Conservation (phyloP, 1,140 invertebrate species). For the Formica selysi region DNA sequence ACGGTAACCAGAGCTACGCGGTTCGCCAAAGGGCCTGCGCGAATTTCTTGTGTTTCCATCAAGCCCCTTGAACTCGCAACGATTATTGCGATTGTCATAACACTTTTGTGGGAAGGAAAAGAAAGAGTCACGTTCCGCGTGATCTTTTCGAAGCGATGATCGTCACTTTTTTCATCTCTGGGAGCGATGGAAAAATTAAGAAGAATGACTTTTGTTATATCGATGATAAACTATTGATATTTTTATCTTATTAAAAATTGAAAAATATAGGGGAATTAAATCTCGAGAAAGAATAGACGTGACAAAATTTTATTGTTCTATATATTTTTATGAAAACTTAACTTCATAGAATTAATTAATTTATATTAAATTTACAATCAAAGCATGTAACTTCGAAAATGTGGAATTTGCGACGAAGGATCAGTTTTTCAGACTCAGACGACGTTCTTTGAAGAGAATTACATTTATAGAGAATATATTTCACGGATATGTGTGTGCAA, state of each 20-base stretch:
- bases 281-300: too few relatives aligned
- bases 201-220: neutral
- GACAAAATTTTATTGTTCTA: too few relatives aligned
- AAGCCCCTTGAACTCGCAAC: constrained; percentile 25
- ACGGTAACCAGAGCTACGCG: constrained; percentile 20
- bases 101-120: constrained; percentile 22
- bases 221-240: neutral
- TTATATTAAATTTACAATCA: too few relatives aligned
- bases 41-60: constrained; percentile 59
- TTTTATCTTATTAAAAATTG: neutral
- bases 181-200: neutral
- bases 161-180: neutral
- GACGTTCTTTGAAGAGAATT: neutral
- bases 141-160: neutral
- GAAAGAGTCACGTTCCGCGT: neutral
- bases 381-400: too few relatives aligned
- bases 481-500: neutral
- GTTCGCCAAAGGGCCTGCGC: constrained; percentile 28
- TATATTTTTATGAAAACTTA: too few relatives aligned
- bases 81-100: constrained; percentile 55
- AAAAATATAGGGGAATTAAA: neutral
- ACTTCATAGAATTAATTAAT: too few relatives aligned
- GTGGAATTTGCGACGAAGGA: too few relatives aligned
- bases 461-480: neutral
- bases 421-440: neutral